Base-by-base conservation (phyloP, 2,888 invertebrate genomes). In the Kuschelorhynchus macadamiae region DNA sequence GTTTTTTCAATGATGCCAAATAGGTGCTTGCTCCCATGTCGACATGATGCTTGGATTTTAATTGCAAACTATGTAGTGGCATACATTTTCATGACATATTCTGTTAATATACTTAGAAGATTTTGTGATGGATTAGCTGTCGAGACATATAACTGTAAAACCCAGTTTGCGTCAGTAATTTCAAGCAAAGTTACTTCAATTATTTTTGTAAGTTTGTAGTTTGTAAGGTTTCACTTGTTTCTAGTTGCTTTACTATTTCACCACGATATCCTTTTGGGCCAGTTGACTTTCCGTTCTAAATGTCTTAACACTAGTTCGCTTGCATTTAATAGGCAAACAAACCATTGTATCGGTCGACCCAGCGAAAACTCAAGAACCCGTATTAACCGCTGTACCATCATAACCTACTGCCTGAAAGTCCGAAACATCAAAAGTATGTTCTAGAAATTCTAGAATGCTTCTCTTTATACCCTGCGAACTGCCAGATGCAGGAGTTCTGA, bases 1-100 rank as follows among this genome's bases (percentile, higher is more conserved):
- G 49, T 50, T 36, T 36, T 30, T 36, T 41, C 12, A 50, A 74
- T 71, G 9, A 73, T 49, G 33, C 62, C 46, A 46, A 44, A 74
- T 5, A 77, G 39, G 71, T 77, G 76, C 16, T 59, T 33, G 12
- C 72, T 30, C 36, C 76, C 77, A 73, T 76, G 67, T 71, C 74
- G 74, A 50, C 76, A 77, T 11, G 67, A 71, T 9, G 75, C 67
- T 11, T 76, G 50, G 14, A 41, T 69, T 63, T 75, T 77, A 3
- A 76, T 76, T 32, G 32, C 33, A 53, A 77, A 77, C 76, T 72
- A 77, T 1, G 21, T 32, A 41, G 74, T 71, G 46, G 75, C 75
- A 50, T 75, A 76, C 30, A 72, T 72, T 72, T 7, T 25, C 25
- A 25, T 25, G 7, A 25, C 25, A 25, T 25, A 25, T 25, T 25